Evolutionary conservation across 2,797 vertebrate species (phyloP).

Genomic region (Orestias chungarensis): DNA sequence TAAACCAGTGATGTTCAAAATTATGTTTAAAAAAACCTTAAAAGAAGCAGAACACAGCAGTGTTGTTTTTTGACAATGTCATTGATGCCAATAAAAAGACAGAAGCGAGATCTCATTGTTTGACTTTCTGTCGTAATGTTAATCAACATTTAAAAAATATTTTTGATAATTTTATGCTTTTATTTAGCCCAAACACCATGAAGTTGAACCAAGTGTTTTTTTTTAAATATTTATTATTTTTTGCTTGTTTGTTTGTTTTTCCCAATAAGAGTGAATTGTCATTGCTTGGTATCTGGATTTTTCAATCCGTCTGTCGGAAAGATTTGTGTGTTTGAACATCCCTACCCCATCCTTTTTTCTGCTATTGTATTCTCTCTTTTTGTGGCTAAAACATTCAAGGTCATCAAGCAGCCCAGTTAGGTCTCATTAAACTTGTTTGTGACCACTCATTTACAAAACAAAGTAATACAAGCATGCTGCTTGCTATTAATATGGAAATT

Average conservation of each 20-base stretch:
- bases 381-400: not conserved
- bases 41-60: not conserved
- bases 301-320: not conserved
- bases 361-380: not conserved
- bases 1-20: not conserved
- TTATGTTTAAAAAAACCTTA: not conserved
- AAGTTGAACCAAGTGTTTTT: too few relatives aligned
- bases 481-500: slow-evolving; percentile 38
- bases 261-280: not conserved
- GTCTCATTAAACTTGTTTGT: not conserved
- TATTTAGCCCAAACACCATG: not conserved
- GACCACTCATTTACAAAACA: slow-evolving; percentile 18
- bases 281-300: not conserved
- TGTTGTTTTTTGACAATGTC: too few relatives aligned
- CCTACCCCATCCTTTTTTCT: not conserved
- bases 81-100: too few relatives aligned
- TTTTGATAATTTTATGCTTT: not conserved
- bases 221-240: too few relatives aligned
- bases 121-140: too few relatives aligned
- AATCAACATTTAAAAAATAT: too few relatives aligned
- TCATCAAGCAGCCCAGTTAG: not conserved
- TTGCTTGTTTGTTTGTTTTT: too few relatives aligned
- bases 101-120: too few relatives aligned
- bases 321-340: not conserved
- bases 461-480: slow-evolving; percentile 15